Base-by-base conservation (phyloP, 2,888 invertebrate genomes). In the Melanostoma scalare region DNA sequence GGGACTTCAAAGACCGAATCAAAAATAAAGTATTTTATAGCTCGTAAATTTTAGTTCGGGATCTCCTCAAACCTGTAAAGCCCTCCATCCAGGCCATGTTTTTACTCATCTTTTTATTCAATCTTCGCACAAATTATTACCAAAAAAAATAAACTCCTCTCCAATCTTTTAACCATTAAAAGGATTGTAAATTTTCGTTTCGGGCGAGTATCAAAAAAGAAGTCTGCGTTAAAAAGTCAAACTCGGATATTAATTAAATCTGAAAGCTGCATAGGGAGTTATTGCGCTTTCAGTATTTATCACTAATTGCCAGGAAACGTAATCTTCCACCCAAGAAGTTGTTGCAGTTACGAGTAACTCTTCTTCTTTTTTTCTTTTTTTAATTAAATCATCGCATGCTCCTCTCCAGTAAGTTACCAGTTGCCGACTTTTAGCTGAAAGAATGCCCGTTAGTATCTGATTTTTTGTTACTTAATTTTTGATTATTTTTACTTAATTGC, bases 331-430 rank as follows among this genome's bases (percentile, higher is more conserved):
- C 56, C 42, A 69, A 56, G 74, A 65, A 44, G 40, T 44, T 44
- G 33, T 44, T 10, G 33, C 20, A 20, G 20, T 20, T 20, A 20
- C 20, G 20, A 20, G 20, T 20, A 20, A 20, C 20, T 48, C 30
- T n/a, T 9, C 4, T 9, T 55, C 6, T 36, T 20, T 36, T n/a
- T 38, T 67, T 44, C 46, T 46, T 52, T 65, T 42, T 50, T 55
- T 82, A 75, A 84, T 84, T 75, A 75, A 79, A 79, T 75, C 69
- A 79, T 84, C 71, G 79, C 84, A 84, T 84, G 84, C 53, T 44
- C 53, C 38, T 60, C 48, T 48, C 60, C 74, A 48, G 74, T 79
- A 74, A 63, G 65, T 84, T 55, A 71, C 48, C 52, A 42, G 55
- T 30, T 30, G 42, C 46, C 63, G 33, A 31, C 63, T 53, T 36